phyloP scores from a whole-genome alignment of 1,140 invertebrate species.

The Cephus cinctus region DNA sequence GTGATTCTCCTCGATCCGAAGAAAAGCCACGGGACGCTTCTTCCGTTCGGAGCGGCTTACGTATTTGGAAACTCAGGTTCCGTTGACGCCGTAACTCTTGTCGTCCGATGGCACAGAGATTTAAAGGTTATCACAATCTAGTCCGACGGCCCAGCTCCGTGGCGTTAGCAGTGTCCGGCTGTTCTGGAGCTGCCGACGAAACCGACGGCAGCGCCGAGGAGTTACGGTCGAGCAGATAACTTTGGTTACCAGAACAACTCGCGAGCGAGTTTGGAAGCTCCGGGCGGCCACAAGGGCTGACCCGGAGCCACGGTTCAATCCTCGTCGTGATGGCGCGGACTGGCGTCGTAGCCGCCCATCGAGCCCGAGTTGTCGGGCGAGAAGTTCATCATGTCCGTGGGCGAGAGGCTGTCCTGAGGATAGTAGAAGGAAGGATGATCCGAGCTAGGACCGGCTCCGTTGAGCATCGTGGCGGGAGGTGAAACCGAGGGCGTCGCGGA shows the following conservation, averaged over 20 bases:
- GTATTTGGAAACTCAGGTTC: no score
- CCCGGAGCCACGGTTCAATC: constrained; percentile 62
- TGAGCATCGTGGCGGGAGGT: constrained; percentile 52
- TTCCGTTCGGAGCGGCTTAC: no score
- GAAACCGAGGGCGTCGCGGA: constrained; percentile 59
- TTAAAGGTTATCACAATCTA: constrained; percentile 17
- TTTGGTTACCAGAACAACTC: constrained; percentile 47
- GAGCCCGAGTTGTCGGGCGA: constrained; percentile 58
- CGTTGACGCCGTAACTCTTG: no score
- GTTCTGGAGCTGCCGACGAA: no score
- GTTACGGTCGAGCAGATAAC: neutral
- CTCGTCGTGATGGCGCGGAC: constrained; percentile 63
- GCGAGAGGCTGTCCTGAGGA: constrained; percentile 58
- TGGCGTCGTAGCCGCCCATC: constrained; percentile 58
- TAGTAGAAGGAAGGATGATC: constrained; percentile 59
- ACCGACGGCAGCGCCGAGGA: no score
- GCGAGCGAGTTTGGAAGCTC: constrained; percentile 48
- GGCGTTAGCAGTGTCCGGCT: no score
- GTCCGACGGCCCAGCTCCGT: neutral
- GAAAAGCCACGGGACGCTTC: no score
- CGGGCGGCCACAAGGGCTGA: constrained; percentile 54
- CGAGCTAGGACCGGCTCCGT: constrained; percentile 57
- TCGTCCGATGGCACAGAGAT: constrained; percentile 16
- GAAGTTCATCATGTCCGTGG: constrained; percentile 58
- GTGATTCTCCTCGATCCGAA: no score